Evolutionary conservation across 1,140 invertebrate species (phyloP), one percentile per base, ranked within the genome.

Genomic region (Latrodectus geometricus): DNA sequence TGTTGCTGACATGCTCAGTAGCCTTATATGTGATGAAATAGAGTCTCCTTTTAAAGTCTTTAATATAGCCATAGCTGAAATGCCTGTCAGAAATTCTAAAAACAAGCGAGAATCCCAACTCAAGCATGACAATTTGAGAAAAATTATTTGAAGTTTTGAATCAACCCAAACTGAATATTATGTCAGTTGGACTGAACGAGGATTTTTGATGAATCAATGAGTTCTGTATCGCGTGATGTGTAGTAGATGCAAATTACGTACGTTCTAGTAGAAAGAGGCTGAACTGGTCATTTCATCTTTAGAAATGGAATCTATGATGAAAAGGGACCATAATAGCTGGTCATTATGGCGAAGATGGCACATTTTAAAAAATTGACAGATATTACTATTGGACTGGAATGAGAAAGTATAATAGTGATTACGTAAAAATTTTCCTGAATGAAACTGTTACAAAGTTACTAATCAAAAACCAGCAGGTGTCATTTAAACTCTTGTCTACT

Each of bases 1-100:
- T 1, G 90, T 91, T 20, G 89, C 90, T 5, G 91, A 91, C 79
- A 89, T 89, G 11, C 79, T 92, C 17, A 91, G 90, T 15, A 8
- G 75, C 5, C 52, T 87, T n/a, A 20, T 48, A 4, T 68, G 9
- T 50, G 56, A 66, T n/a, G 11, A 54, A 15, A 3, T 56, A 76
- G 20, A 23, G 11, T 3, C 1, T 35, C 35, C 35, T 4, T 76
- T 48, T 35, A 49, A 76, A 54, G 11, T 76, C 7, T 20, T 35
- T 35, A 35, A 14, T n/a, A 76, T 11, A 17, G 21, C 52, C 4
- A 54, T 54, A 52, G 49, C n/a, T 9, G 65, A 65, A n/a, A n/a
- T 48, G 8, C 77, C 56, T 23, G 9, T 21, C 9, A 48, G 14
- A 49, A 66, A 4, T n/a, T 15, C 20, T 7, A 66, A 23, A 35